Evolutionary conservation across 2,113 vertebrate genomes (phyloP), one percentile per base, ranked within the genome.

Genomic region (Daubentonia madagascariensis): DNA sequence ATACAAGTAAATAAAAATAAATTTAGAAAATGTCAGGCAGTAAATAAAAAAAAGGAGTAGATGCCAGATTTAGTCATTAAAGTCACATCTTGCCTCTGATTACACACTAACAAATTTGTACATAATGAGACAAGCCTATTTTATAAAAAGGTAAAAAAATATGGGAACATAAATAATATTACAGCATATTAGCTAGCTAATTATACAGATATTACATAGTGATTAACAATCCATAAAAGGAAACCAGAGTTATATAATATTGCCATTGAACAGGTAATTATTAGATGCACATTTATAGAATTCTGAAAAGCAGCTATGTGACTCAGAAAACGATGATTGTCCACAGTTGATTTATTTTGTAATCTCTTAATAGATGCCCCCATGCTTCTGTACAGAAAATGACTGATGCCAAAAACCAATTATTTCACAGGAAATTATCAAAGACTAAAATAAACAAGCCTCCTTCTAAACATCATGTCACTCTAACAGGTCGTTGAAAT

Each of bases 341-440:
- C 35, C 65, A 65, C n/a, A 88, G 85, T 23, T 73, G 63, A 94
- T 93, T 96, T 73, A 80, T 59, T 76, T 75, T 79, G 8, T 43
- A 61, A 37, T 79, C 65, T 80, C n/a, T 84, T 91, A 68, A 61
- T 45, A 23, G 13, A 59, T 86, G 40, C 12, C 45, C 12, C 70
- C 43, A 54, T 85, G 40, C 11, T 7, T 89, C 54, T 88, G 40
- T 94, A 50, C 5, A 73, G 75, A 88, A 80, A 73, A 95, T 54
- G 12, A 93, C 17, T 93, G 61, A 92, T 18, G 25, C 9, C 32
- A 79, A 59, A 88, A 75, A 35, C 9, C 28, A 72, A 91, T 84
- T 88, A 52, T 16, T 92, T 79, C 54, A 92, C 45, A 91, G 83
- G 63, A 95, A 95, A 97, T 92, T 84, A 40, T 93, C 37, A 96